A percentile compares a stretch with the other conserved stretches of the same genome.
These are phyloP conservation scores for Clarias platycephalus DNA, from an alignment of 2,797 vertebrate species.

Conservation along the genomic window DNA sequence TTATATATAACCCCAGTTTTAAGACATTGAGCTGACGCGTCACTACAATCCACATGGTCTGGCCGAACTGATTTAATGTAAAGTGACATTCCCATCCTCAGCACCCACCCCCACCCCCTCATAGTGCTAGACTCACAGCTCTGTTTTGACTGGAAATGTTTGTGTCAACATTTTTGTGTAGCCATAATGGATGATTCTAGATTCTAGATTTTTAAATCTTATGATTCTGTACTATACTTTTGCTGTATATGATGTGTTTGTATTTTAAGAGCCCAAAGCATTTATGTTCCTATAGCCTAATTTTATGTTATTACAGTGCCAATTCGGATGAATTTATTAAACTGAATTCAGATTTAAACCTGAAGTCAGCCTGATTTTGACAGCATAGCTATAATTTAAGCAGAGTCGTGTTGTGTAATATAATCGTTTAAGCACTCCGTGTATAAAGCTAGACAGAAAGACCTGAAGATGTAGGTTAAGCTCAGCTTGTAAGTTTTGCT, in stretches of 20 bases:
- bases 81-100: constrained; percentile 58
- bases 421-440: neutral
- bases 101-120: neutral
- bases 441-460: too few species aligned
- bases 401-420: neutral
- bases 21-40: neutral
- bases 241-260: neutral
- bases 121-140: constrained; percentile 57
- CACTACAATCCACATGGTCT: constrained; percentile 53
- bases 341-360: neutral
- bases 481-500: neutral
- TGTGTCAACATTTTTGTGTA: neutral
- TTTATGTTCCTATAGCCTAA: neutral
- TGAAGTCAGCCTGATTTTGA: neutral
- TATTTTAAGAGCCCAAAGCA: neutral
- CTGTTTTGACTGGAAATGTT: constrained; percentile 65
- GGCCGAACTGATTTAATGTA: constrained; percentile 65
- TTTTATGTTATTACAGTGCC: neutral
- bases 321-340: neutral
- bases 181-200: neutral
- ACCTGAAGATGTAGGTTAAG: neutral
- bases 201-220: neutral
- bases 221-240: neutral
- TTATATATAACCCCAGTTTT: neutral
- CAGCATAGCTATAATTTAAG: neutral